Conservation (phyloP, 2,797 vertebrate genomes). For the Craterocephalus amniculus region DNA sequence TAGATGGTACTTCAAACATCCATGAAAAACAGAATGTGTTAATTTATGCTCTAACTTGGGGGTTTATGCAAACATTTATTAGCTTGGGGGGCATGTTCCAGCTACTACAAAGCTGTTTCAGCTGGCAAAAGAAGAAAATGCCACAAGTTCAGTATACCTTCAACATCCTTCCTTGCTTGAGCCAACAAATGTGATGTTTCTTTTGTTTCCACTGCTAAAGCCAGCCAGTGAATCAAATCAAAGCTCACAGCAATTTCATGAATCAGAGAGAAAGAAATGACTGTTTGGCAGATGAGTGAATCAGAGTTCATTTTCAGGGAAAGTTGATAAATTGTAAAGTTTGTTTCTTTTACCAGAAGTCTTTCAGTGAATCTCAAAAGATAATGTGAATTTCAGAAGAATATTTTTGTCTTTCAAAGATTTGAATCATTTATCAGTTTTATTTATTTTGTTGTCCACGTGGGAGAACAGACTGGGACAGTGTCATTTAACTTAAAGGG, state of each 20-base stretch:
- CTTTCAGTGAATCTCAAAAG: constrained; percentile 5
- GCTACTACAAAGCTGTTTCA: too few species aligned
- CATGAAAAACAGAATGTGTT: too few species aligned
- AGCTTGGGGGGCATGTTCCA: too few species aligned
- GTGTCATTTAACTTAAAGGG: constrained; percentile 24
- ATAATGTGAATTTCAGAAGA: background rate
- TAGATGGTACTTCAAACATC: too few species aligned
- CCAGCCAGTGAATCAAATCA: background rate
- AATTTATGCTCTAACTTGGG: too few species aligned
- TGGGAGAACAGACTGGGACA: background rate
- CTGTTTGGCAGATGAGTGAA: background rate
- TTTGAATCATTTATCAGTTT: constrained; percentile 6
- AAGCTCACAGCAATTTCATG: background rate
- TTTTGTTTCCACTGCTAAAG: background rate
- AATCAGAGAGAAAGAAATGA: background rate
- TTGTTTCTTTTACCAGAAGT: constrained; percentile 6
- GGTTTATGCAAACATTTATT: too few species aligned
- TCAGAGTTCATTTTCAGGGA: background rate
- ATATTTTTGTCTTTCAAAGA: background rate
- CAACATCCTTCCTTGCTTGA: too few species aligned
- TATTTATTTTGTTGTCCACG: constrained; percentile 2
- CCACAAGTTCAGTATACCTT: too few species aligned
- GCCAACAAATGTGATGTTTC: too few species aligned
- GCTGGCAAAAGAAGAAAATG: too few species aligned
- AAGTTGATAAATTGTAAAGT: background rate